These are phyloP conservation scores for Dryobota labecula DNA, from an alignment of 2,888 invertebrate genomes.

Conservation along the genomic window DNA sequence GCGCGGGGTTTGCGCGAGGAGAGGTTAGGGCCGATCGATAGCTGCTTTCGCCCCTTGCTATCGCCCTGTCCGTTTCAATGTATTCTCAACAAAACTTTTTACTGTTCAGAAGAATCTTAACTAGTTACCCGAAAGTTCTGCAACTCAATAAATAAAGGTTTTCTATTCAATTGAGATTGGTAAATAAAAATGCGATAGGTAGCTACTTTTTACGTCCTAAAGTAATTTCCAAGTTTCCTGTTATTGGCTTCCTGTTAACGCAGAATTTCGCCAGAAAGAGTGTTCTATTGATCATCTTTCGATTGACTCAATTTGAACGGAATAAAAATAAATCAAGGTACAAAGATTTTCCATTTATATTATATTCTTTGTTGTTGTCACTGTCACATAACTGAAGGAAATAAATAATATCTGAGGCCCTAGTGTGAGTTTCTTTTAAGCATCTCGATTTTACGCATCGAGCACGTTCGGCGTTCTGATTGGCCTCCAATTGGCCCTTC, in stretches of 20 bases:
- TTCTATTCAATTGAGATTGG: conserved; percentile 52
- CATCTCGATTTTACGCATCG: no score
- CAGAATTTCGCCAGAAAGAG: conserved; percentile 27
- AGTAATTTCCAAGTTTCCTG: conserved; percentile 45
- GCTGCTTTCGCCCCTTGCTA: conserved; percentile 84
- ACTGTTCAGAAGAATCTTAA: conserved; percentile 65
- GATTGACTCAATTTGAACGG: conserved; percentile 51
- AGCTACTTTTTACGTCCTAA: conserved; percentile 38
- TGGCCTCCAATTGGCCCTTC: no score
- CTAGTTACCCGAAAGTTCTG: conserved; percentile 62
- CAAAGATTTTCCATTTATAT: conserved; percentile 37
- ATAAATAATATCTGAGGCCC: background rate
- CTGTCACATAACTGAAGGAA: conserved; percentile 6
- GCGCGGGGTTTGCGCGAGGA: conserved; percentile 71
- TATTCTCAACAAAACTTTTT: conserved; percentile 74
- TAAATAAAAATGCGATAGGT: conserved; percentile 49
- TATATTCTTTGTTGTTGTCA: conserved; percentile 14
- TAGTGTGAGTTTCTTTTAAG: no score
- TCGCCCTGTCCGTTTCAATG: conserved; percentile 78
- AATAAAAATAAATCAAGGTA: conserved; percentile 66
- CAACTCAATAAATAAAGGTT: conserved; percentile 52
- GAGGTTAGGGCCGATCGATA: conserved; percentile 88
- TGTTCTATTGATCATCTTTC: conserved; percentile 51
- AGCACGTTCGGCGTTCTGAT: no score
- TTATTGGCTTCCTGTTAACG: conserved; percentile 40